Percentiles rank a stretch among this genome's conserved stretches.
These are phyloP conservation scores for Diplosoma virens DNA, from an alignment of 23 tunicate genomes.

Conservation along the genomic window DNA sequence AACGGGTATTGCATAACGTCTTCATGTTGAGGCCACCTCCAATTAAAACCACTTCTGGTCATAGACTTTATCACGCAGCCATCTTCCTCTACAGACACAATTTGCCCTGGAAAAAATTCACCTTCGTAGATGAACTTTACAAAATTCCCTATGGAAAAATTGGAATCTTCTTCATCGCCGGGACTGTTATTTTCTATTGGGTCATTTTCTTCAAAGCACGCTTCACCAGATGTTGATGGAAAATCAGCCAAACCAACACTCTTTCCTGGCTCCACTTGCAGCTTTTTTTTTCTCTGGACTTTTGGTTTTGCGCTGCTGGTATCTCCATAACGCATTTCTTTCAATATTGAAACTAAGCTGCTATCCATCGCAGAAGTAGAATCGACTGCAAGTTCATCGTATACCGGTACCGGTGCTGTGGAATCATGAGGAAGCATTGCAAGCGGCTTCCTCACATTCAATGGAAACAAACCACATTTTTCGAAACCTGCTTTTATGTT, in stretches of 20 bases:
- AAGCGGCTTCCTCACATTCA: not conserved
- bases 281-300: not conserved
- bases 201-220: not conserved
- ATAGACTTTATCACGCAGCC: not conserved
- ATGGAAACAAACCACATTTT: not conserved
- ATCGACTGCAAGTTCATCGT: not conserved
- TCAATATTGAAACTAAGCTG: not conserved
- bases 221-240: not conserved
- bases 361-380: not conserved
- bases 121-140: constrained; percentile 1
- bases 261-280: not conserved
- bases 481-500: not conserved
- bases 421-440: not conserved
- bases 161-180: not conserved
- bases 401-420: not conserved
- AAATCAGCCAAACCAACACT: not conserved
- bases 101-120: not conserved
- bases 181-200: not conserved
- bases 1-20: not conserved
- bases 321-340: not conserved
- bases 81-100: not conserved
- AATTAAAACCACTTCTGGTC: not conserved
- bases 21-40: constrained; percentile 1
- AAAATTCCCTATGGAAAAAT: not conserved
- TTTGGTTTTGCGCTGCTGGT: not conserved